Conservation (phyloP, 2,797 vertebrate species). For the Holocentrus rufus region DNA sequence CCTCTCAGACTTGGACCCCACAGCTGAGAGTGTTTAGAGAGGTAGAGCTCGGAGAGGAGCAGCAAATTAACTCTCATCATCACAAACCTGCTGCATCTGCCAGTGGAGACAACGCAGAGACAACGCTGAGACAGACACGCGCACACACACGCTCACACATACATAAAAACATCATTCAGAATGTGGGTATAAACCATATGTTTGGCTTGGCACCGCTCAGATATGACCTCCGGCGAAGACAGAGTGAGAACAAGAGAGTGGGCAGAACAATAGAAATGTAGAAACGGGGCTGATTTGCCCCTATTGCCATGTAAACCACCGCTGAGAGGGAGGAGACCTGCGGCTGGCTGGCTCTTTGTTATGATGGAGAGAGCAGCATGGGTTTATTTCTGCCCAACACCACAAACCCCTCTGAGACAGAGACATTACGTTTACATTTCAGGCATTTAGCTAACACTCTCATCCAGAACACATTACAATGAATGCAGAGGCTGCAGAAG, state of each 20-base stretch:
- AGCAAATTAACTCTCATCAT: constrained; percentile 51
- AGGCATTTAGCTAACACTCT: constrained; percentile 27
- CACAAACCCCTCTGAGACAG: constrained; percentile 46
- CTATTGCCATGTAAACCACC: constrained; percentile 51
- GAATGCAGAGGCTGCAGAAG: background rate
- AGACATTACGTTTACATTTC: constrained; percentile 32
- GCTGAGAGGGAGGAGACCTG: constrained; percentile 31
- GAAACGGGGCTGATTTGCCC: constrained; percentile 42
- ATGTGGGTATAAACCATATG: constrained; percentile 35
- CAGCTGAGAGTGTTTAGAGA: constrained; percentile 69
- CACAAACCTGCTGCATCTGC: constrained; percentile 34
- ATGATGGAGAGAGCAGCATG: constrained; percentile 30
- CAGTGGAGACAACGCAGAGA: constrained; percentile 50
- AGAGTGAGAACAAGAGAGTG: constrained; percentile 28
- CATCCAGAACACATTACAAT: background rate
- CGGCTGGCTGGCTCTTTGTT: constrained; percentile 49
- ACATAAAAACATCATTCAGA: constrained; percentile 15
- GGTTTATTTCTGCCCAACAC: constrained; percentile 50
- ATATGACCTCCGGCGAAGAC: constrained; percentile 51
- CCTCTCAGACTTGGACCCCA: constrained; percentile 26
- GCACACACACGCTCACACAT: background rate
- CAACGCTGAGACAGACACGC: constrained; percentile 30
- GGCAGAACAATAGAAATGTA: constrained; percentile 61
- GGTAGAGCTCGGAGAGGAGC: constrained; percentile 10
- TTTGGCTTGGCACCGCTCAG: constrained; percentile 51